Evolutionary conservation across 2,113 vertebrate genomes (phyloP).

Genomic region (Perognathus longimembris): DNA sequence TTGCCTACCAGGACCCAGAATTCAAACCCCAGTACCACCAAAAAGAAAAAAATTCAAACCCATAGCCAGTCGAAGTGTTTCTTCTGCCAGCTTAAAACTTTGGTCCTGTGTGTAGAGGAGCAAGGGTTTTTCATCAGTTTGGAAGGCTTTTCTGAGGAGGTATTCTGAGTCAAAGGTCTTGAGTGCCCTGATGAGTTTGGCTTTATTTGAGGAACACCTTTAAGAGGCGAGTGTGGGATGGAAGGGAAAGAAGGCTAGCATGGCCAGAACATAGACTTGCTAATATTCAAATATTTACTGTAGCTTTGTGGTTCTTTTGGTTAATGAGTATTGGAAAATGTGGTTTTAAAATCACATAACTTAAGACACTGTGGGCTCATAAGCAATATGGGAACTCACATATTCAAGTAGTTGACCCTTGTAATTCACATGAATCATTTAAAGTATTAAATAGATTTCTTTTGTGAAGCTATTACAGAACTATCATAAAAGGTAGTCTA

Average conservation of each 20-base stretch:
- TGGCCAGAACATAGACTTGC: neutral
- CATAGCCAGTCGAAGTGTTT: slow-evolving; percentile 11
- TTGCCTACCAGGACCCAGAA: no score
- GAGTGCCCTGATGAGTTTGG: neutral
- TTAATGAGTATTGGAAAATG: slow-evolving; percentile 16
- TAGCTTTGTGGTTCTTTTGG: slow-evolving; percentile 57
- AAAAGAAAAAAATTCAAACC: neutral
- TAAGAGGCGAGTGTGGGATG: slow-evolving; percentile 4
- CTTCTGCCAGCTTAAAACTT: neutral
- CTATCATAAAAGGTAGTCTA: neutral
- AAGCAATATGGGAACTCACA: neutral
- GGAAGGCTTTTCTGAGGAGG: neutral
- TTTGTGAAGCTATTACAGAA: no score
- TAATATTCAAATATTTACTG: neutral
- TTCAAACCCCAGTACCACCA: neutral
- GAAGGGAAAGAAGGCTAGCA: neutral
- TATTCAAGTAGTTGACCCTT: slow-evolving; percentile 28
- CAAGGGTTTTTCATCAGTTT: slow-evolving; percentile 14
- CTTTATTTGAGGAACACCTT: slow-evolving; percentile 20
- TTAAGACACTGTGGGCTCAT: neutral
- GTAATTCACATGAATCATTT: neutral
- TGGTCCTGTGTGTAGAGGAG: neutral
- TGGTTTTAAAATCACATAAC: slow-evolving; percentile 40
- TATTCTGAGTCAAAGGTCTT: neutral
- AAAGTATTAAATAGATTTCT: neutral